These are phyloP conservation scores for Ciconia maguari DNA, from an alignment of 2,113 vertebrate genomes.

Conservation along the genomic window DNA sequence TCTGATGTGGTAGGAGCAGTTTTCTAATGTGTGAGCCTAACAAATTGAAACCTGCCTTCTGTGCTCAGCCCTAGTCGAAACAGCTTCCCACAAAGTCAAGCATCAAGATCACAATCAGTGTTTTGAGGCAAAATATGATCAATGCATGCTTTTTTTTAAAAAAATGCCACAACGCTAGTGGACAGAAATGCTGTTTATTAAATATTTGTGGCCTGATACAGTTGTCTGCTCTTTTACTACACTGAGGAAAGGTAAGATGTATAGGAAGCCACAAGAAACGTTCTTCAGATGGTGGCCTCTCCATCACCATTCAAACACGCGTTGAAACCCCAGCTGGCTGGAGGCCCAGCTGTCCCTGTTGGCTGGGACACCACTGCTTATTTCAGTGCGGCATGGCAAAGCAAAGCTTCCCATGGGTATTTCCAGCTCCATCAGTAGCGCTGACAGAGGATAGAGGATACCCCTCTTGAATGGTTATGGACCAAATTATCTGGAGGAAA, in stretches of 20 bases:
- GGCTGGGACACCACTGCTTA: not conserved
- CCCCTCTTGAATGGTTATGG: not conserved
- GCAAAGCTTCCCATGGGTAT: not conserved
- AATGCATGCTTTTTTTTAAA: not conserved
- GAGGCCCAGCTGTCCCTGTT: not conserved
- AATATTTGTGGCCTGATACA: not conserved
- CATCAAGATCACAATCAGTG: not conserved
- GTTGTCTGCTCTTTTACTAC: not conserved
- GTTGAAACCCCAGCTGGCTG: not conserved
- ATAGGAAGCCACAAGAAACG: not conserved
- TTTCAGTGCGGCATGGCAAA: not conserved
- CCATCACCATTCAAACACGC: rapidly evolving
- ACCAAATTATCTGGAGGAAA: not conserved
- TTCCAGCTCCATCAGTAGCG: not conserved
- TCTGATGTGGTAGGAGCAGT: slow-evolving; percentile 6
- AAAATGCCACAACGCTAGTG: not conserved
- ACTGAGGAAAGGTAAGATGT: not conserved
- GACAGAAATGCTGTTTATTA: not conserved
- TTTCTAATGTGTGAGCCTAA: not conserved
- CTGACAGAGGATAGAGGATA: not conserved
- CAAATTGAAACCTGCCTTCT: slow-evolving; percentile 15
- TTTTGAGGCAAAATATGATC: slow-evolving; percentile 4
- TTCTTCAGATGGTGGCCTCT: not conserved
- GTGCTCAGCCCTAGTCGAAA: not conserved
- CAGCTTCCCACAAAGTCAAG: slow-evolving; percentile 16